These are phyloP conservation scores for Teleogryllus oceanicus DNA, from an alignment of 2,888 invertebrate species.

Conservation along the genomic window DNA sequence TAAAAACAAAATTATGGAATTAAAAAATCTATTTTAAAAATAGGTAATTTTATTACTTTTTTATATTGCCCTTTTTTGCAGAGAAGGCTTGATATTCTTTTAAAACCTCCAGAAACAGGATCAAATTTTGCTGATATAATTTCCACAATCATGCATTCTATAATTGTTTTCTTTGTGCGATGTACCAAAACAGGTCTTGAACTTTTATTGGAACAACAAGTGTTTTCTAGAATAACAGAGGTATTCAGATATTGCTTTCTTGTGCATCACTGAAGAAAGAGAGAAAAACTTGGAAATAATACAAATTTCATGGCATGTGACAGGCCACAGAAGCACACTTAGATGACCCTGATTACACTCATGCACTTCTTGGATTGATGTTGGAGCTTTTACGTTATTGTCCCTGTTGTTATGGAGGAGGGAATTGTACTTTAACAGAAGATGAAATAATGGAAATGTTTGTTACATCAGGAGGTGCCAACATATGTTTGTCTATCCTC, in stretches of 20 bases:
- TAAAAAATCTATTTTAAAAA: neutral
- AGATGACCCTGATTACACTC: constrained; percentile 39
- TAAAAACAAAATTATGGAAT: neutral
- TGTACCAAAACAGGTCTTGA: constrained; percentile 43
- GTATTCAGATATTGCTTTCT: constrained; percentile 34
- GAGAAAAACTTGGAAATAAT: no score
- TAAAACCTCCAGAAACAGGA: constrained; percentile 39
- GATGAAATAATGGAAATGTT: constrained; percentile 38
- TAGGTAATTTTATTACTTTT: constrained; percentile 30
- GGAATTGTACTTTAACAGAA: constrained; percentile 32
- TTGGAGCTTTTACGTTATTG: constrained; percentile 40
- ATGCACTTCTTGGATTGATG: constrained; percentile 39
- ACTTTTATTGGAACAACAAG: constrained; percentile 42
- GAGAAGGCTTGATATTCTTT: constrained; percentile 43
- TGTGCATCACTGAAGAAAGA: no score
- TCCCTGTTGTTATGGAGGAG: constrained; percentile 38
- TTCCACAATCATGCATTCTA: constrained; percentile 42
- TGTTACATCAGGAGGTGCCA: constrained; percentile 38
- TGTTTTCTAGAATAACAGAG: constrained; percentile 42
- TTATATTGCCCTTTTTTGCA: constrained; percentile 34
- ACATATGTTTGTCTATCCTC: constrained; percentile 39
- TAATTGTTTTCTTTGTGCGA: constrained; percentile 45
- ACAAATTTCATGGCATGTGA: neutral
- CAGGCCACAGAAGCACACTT: constrained; percentile 40
- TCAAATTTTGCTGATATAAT: constrained; percentile 38